Conservation (phyloP, 1,140 invertebrate genomes). For the Anagrus nilaparvatae region DNA sequence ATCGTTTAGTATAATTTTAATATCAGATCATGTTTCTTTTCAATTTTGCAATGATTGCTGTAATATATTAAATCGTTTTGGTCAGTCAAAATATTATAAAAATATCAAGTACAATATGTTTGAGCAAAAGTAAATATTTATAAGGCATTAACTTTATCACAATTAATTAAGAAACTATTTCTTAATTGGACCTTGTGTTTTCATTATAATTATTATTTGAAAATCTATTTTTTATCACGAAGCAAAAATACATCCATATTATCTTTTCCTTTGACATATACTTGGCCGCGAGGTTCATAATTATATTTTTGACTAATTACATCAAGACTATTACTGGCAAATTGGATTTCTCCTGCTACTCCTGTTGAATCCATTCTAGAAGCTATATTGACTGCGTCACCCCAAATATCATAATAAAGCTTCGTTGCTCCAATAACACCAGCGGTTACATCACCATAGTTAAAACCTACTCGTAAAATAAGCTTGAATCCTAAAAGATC, state of each 20-base stretch:
- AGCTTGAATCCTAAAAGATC: slow-evolving; percentile 83
- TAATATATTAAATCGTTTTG: no score
- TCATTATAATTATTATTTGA: no score
- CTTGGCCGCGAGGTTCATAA: slow-evolving; percentile 73
- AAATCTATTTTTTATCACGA: slow-evolving; percentile 48
- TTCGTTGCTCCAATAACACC: slow-evolving; percentile 96
- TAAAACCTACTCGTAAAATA: slow-evolving; percentile 75
- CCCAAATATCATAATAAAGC: slow-evolving; percentile 97
- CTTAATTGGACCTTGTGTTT: no score
- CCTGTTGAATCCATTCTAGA: slow-evolving; percentile 92
- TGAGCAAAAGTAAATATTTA: no score
- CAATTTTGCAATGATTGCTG: no score
- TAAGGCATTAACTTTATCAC: no score
- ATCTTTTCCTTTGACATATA: slow-evolving; percentile 93
- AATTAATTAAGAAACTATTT: no score
- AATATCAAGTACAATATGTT: no score
- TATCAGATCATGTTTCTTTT: no score
- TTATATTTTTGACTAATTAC: slow-evolving; percentile 57
- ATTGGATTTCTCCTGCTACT: slow-evolving; percentile 75
- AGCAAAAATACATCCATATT: slow-evolving; percentile 82
- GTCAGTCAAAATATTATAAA: no score
- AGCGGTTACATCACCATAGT: slow-evolving; percentile 84
- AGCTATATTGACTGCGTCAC: slow-evolving; percentile 95
- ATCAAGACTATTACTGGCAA: slow-evolving; percentile 62
- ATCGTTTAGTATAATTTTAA: no score